Evolutionary conservation across 2,888 invertebrate species (phyloP).

Genomic region (Coronaproctus castanopsis): DNA sequence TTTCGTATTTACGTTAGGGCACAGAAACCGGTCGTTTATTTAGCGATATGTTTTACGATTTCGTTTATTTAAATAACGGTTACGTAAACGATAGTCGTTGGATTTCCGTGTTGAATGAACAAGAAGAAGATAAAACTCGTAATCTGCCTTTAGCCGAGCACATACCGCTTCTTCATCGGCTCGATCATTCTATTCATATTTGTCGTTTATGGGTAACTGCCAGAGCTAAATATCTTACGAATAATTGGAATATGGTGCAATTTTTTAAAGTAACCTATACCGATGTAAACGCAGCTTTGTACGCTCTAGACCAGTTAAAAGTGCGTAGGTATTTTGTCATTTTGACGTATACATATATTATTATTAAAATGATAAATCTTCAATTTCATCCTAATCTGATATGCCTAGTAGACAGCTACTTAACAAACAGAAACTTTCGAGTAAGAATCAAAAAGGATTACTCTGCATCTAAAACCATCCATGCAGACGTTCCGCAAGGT

Average conservation of each 20-base stretch:
- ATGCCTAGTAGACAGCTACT: no score
- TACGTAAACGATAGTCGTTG: slow-evolving; percentile 55
- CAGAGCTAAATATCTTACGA: slow-evolving; percentile 48
- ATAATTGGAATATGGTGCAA: slow-evolving; percentile 50
- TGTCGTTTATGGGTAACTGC: slow-evolving; percentile 55
- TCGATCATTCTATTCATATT: slow-evolving; percentile 40
- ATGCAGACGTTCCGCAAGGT: no score
- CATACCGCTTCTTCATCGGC: slow-evolving; percentile 52
- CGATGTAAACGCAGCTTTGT: slow-evolving; percentile 26
- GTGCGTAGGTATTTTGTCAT: slow-evolving; percentile 21
- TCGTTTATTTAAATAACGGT: slow-evolving; percentile 50
- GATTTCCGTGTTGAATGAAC: slow-evolving; percentile 32
- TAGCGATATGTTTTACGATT: slow-evolving; percentile 42
- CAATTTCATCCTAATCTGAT: no score
- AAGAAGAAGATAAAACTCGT: slow-evolving; percentile 8
- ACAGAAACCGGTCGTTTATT: slow-evolving; percentile 39
- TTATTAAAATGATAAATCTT: no score
- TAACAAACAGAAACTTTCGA: no score
- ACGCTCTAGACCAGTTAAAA: slow-evolving; percentile 26
- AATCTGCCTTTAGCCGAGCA: slow-evolving; percentile 55
- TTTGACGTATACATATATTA: no score
- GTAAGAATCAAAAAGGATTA: not conserved
- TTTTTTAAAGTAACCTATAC: slow-evolving; percentile 37
- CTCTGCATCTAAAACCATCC: not conserved
- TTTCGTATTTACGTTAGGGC: no score